Evolutionary conservation across 1,140 invertebrate genomes (phyloP).

Genomic region (Solen grandis): DNA sequence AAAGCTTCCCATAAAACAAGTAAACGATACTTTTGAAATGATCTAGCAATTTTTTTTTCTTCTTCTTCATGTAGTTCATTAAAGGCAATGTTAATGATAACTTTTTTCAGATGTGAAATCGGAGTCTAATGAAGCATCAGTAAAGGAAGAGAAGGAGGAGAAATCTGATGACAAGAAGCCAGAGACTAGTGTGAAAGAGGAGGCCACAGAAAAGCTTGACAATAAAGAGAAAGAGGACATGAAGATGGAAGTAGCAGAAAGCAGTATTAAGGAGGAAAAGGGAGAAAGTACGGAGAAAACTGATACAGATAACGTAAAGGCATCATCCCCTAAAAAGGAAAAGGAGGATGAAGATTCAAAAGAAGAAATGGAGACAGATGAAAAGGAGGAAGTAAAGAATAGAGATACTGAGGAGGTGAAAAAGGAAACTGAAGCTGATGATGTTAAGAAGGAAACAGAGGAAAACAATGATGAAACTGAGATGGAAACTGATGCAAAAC

Average conservation of each 20-base stretch:
- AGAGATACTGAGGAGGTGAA: conserved; percentile 43
- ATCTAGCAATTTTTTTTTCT: no score
- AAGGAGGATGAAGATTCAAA: not conserved
- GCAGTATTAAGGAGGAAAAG: not conserved
- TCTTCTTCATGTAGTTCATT: no score
- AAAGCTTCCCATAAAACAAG: no score
- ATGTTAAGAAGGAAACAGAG: conserved; percentile 25
- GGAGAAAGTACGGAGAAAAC: not conserved
- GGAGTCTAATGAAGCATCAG: conserved; percentile 13
- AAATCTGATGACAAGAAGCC: not conserved
- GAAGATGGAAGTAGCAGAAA: no score
- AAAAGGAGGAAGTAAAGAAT: conserved; percentile 30
- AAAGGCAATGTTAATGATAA: no score
- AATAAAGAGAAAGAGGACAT: not conserved
- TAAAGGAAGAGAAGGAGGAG: conserved; percentile 6
- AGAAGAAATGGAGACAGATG: not conserved
- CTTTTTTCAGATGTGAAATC: not conserved
- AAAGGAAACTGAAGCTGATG: conserved; percentile 64
- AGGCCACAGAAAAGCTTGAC: no score
- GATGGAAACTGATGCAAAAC: conserved; percentile 49
- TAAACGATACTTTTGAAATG: no score
- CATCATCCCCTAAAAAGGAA: conserved; percentile 18
- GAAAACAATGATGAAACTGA: conserved; percentile 43
- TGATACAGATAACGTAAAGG: not conserved
- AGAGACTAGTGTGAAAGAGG: not conserved